Base-by-base conservation (phyloP, 1,140 invertebrate species). In the Euwallacea fornicatus region DNA sequence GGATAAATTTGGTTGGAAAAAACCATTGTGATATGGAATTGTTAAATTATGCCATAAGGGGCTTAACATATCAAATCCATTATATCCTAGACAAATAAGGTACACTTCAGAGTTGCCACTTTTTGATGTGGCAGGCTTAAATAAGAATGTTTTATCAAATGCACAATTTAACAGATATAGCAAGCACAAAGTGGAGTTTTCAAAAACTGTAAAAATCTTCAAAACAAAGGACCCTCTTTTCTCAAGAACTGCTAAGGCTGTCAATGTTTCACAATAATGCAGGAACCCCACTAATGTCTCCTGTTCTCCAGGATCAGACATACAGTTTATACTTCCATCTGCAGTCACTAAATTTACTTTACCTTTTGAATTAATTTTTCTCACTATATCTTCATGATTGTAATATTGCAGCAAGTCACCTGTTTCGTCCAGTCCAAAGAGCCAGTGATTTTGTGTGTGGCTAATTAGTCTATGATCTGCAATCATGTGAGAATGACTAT, bases 61-160 rank as follows among this genome's bases (percentile, higher is more conserved):
- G 9, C 79, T 69, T 0, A 86, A 66, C 13, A 76, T 75, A 8
- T 83, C 71, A 50, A 67, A 76, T 33, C 88, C 88, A 72, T 83
- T 83, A 78, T 88, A 95, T 11, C 83, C 82, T n/a, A 87, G 75
- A 79, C 93, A 95, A 9, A 98, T 84, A 0, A 96, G 83, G 82
- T 98, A 98, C 0, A 93, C 87, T 82, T 98, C 96, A 0, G 96
- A 98, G 82, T 98, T 98, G 9, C 96, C 96, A 78, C 92, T 88
- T 80, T 96, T 96, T 53, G 95, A 98, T 0, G 93, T 94, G 0
- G 87, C 90, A 7, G 96, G 96, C 81, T 98, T 98, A 74, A 90
- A 93, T 6, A 95, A 83, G 69, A 86, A 82, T 0, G 97, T 88
- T 75, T 89, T 78, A 16, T 85, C 75, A 81, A 97, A 97, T 15